These are phyloP conservation scores for Girardia tigrina DNA, from an alignment of 2,888 invertebrate genomes.

Conservation along the genomic window DNA sequence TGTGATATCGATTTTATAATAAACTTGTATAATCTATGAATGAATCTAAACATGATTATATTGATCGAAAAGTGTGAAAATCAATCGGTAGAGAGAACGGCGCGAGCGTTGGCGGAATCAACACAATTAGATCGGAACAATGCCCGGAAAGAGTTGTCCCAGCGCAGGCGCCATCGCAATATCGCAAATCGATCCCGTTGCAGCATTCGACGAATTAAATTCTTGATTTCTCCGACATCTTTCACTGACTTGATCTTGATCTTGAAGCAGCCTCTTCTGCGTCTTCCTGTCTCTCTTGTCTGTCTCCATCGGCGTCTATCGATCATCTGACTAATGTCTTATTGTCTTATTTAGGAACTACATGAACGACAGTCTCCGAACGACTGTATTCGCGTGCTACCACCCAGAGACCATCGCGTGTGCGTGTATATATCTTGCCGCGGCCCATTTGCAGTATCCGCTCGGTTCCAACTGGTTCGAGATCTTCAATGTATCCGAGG, in stretches of 20 bases:
- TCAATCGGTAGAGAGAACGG: too few relatives aligned
- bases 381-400: slow-evolving; percentile 85
- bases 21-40: too few relatives aligned
- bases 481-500: slow-evolving; percentile 69
- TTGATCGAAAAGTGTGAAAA: too few relatives aligned
- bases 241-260: neutral
- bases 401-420: slow-evolving; percentile 94
- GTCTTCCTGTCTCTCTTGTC: too few relatives aligned
- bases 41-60: too few relatives aligned
- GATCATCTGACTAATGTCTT: neutral
- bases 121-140: too few relatives aligned
- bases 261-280: slow-evolving; percentile 1
- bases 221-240: neutral
- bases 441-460: slow-evolving; percentile 69
- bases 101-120: too few relatives aligned
- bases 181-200: too few relatives aligned
- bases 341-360: slow-evolving; percentile 61
- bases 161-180: too few relatives aligned
- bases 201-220: slow-evolving; percentile 8
- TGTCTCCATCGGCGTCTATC: neutral
- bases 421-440: slow-evolving; percentile 91
- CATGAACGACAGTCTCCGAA: slow-evolving; percentile 94
- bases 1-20: neutral
- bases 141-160: neutral
- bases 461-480: slow-evolving; percentile 76